These are phyloP conservation scores for Ctenoplectra terminalis DNA, from an alignment of 1,140 invertebrate species.

Conservation along the genomic window DNA sequence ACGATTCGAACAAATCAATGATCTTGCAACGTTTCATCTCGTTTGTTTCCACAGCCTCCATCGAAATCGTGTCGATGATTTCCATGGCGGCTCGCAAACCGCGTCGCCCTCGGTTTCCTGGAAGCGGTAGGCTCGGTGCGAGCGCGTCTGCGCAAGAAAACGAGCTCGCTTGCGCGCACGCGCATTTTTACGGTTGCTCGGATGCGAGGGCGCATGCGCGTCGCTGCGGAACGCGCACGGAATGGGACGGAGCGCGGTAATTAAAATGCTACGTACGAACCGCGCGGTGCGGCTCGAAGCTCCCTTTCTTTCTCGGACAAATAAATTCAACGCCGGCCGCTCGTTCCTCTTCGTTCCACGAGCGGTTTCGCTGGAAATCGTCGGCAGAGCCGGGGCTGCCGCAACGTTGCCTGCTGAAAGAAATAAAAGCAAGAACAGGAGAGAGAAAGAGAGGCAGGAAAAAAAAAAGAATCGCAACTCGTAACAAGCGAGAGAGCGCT, in stretches of 20 bases:
- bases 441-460: not conserved
- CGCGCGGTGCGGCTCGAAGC: conserved; percentile 31
- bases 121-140: conserved; percentile 6
- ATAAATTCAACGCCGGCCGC: conserved; percentile 45
- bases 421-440: conserved; percentile 15
- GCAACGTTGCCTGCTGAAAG: conserved; percentile 12
- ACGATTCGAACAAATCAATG: no score
- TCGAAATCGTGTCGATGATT: conserved; percentile 2
- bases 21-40: no score
- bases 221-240: conserved; percentile 15
- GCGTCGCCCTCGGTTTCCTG: not conserved
- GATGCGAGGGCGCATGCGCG: conserved; percentile 25
- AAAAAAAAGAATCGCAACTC: conserved; percentile 46
- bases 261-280: conserved; percentile 57
- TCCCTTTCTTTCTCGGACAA: conserved; percentile 46
- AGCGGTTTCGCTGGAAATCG: conserved; percentile 48
- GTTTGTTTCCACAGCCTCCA: not conserved
- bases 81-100: not conserved
- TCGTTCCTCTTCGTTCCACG: conserved; percentile 37
- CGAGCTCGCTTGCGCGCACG: conserved; percentile 22
- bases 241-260: conserved; percentile 49
- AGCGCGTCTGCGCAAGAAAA: conserved; percentile 25
- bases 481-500: conserved; percentile 55
- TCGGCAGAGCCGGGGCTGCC: conserved; percentile 13
- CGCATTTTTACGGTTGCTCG: conserved; percentile 35